Evolutionary conservation across 2,797 vertebrate genomes (phyloP).

Genomic region (Bradypodion pumilum): DNA sequence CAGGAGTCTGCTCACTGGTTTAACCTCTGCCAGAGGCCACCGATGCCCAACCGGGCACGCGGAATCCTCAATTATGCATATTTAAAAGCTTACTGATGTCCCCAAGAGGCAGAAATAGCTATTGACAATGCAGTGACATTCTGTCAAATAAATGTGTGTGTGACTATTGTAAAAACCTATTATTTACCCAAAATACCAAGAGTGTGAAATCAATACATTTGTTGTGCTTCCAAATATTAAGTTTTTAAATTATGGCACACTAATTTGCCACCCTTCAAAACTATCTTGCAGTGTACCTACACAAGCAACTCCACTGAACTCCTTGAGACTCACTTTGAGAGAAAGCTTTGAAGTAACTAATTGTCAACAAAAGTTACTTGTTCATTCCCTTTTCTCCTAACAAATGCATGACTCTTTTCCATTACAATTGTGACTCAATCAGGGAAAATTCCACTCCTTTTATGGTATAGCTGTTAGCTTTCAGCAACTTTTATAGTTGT

Average conservation of each 20-base stretch:
- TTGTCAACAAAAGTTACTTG: neutral
- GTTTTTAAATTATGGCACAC: neutral
- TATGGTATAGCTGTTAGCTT: neutral
- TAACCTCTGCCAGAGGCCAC: too few relatives aligned
- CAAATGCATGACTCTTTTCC: neutral
- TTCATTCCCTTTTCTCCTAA: neutral
- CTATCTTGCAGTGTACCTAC: neutral
- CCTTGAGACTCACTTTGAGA: neutral
- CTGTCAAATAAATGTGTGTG: neutral
- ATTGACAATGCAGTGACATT: neutral
- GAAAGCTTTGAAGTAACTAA: neutral
- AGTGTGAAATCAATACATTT: conserved; percentile 9
- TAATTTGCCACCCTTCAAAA: neutral
- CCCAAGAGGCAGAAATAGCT: neutral
- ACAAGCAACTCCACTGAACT: neutral
- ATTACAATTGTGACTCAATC: neutral
- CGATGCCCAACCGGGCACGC: too few relatives aligned
- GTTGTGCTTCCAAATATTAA: neutral
- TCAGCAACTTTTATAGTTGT: neutral
- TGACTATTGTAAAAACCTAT: conserved; percentile 15
- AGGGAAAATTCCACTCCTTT: neutral
- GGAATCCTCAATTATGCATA: too few relatives aligned
- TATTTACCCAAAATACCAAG: neutral
- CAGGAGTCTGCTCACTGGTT: too few relatives aligned
- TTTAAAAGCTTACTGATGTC: conserved; percentile 21